Conservation (phyloP, 2,888 invertebrate genomes). For the Lordiphosa andalusiaca region DNA sequence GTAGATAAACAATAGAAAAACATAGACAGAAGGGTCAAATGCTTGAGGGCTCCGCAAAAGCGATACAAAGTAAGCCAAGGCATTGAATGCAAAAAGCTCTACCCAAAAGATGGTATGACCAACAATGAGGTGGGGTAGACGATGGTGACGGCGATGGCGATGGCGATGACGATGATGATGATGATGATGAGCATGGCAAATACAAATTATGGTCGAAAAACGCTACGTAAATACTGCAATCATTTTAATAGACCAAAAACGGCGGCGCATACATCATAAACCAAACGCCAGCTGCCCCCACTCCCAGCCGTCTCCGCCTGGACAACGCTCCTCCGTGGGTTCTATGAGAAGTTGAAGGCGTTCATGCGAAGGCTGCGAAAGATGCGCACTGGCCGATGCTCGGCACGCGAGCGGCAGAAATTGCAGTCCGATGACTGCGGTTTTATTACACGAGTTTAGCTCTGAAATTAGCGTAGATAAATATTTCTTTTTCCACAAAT, state of each 20-base stretch:
- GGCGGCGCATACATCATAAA: constrained; percentile 75
- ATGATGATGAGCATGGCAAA: constrained; percentile 72
- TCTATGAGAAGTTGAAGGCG: constrained; percentile 56
- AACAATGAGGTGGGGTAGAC: constrained; percentile 30
- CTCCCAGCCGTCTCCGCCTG: constrained; percentile 14
- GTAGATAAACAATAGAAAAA: constrained; percentile 72
- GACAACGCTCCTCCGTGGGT: constrained; percentile 22
- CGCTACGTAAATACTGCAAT: constrained; percentile 76
- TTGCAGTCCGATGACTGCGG: constrained; percentile 61
- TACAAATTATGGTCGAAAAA: constrained; percentile 72
- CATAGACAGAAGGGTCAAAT: constrained; percentile 63
- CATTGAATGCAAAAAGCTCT: constrained; percentile 47
- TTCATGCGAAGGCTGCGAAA: constrained; percentile 48
- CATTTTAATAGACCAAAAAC: constrained; percentile 76
- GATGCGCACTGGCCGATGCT: constrained; percentile 22
- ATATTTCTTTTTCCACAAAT: constrained; percentile 66
- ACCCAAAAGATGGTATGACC: constrained; percentile 38
- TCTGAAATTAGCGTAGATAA: constrained; percentile 75
- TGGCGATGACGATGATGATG: constrained; percentile 21
- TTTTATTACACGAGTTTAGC: constrained; percentile 73
- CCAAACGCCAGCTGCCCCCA: constrained; percentile 57
- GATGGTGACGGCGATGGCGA: constrained; percentile 26
- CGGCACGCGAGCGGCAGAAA: constrained; percentile 66
- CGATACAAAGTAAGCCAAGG: constrained; percentile 40
- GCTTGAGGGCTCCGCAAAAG: constrained; percentile 47